Evolutionary conservation across 2,113 vertebrate genomes (phyloP).

Genomic region (Pelodiscus sinensis): DNA sequence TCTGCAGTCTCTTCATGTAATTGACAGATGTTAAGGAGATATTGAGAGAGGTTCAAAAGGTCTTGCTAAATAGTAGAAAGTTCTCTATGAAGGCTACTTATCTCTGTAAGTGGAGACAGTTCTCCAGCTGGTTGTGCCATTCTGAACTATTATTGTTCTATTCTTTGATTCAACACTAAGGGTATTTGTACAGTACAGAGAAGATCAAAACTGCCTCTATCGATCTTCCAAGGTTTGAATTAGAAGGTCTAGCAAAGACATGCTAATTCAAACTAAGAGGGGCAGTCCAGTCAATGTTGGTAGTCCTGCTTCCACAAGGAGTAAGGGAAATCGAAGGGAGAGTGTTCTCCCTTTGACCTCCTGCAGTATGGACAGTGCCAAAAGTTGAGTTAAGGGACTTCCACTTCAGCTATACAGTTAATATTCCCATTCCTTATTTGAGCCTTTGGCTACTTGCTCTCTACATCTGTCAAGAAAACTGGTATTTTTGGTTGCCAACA

Average conservation of each 20-base stretch:
- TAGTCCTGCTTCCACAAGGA: too few relatives aligned
- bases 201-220: too few relatives aligned
- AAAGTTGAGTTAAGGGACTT: too few relatives aligned
- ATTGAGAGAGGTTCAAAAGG: background rate
- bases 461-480: background rate
- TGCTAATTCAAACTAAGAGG: too few relatives aligned
- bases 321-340: too few relatives aligned
- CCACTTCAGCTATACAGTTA: too few relatives aligned
- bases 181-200: too few relatives aligned
- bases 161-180: background rate
- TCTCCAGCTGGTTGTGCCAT: background rate
- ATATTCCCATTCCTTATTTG: background rate
- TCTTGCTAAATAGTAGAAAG: background rate
- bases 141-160: background rate
- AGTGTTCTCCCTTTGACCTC: too few relatives aligned
- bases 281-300: too few relatives aligned
- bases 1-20: background rate
- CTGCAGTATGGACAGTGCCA: too few relatives aligned
- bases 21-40: background rate
- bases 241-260: too few relatives aligned
- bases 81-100: background rate
- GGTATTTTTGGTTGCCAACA: background rate
- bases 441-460: background rate
- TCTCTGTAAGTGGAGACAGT: background rate
- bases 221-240: too few relatives aligned